Base-by-base conservation (phyloP, 2,888 invertebrate genomes). In the Meloe dianella region DNA sequence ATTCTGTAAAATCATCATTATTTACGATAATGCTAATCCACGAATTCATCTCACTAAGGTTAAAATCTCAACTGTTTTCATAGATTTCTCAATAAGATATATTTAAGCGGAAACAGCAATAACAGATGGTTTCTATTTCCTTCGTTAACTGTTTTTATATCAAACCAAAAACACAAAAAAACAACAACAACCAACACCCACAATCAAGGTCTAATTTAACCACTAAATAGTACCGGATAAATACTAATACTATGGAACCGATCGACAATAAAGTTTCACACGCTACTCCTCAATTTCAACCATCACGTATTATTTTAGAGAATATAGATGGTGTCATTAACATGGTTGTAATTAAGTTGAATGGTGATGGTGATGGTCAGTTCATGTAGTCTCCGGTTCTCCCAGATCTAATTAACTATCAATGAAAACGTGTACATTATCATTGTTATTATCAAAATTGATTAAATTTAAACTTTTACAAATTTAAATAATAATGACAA, bases 271-370 rank as follows among this genome's bases (percentile, higher is more conserved):
- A 67, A 67, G 41, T 54, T 67, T 67, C 67, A 64, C 67, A 67
- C 67, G 67, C 22, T 41, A 41, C n/a, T 56, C 61, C 64, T 67
- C 67, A 63, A 63, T 66, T 56, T 51, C 51, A 51, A 56, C 63
- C 41, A 61, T 61, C 61, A 67, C 57, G 30, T 17, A 20, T 47
- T 51, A 24, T 22, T 51, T 10, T 51, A 3, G 61, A 67, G 67
- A 64, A 67, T 67, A 67, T 67, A 67, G 64, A 67, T 65, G 41
- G 65, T 63, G 61, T 68, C 65, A 68, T 68, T 68, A 65, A 68
- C 65, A 68, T 65, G 63, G 65, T 63, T 65, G 63, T 68, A 68
- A 68, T 68, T 68, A 63, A 65, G 68, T 65, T 68, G 68, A 60
- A 65, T 51, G 10, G 12, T 22, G 22, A 51, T 51, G 51, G 12